Percentiles rank a stretch among this genome's conserved stretches.
Evolutionary conservation across 2,797 vertebrate genomes (phyloP).

Genomic region (Lepus townsendii): DNA sequence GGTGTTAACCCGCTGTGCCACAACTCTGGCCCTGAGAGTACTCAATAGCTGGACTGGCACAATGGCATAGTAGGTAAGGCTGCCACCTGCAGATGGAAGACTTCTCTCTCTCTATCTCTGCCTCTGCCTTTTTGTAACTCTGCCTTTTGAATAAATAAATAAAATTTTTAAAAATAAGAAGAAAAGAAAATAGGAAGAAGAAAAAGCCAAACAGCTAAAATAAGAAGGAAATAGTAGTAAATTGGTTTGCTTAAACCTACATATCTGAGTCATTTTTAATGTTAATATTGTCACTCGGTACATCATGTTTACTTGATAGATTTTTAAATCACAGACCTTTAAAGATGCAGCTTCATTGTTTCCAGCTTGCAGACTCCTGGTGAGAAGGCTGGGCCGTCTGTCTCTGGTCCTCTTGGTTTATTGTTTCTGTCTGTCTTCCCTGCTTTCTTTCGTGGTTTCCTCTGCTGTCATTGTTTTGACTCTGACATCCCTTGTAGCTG

Average conservation of each 20-base stretch:
- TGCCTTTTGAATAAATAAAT: neutral
- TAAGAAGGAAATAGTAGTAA: neutral
- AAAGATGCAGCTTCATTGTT: conserved; percentile 3
- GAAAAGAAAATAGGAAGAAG: neutral
- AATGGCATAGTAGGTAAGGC: too few relatives aligned
- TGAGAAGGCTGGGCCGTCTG: neutral
- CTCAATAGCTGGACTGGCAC: too few relatives aligned
- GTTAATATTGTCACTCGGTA: neutral
- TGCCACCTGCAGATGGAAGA: too few relatives aligned
- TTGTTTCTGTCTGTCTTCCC: neutral
- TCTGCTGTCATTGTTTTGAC: neutral
- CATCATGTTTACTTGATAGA: conserved; percentile 33
- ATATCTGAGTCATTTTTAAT: too few relatives aligned
- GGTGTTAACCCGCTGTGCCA: too few relatives aligned
- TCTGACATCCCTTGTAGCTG: neutral
- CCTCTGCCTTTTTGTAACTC: too few relatives aligned
- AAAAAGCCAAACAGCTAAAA: neutral
- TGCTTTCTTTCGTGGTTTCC: neutral
- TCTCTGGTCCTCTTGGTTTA: neutral
- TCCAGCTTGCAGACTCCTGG: neutral
- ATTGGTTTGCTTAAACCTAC: neutral
- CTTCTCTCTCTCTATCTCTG: too few relatives aligned
- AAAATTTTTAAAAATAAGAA: neutral
- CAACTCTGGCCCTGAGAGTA: too few relatives aligned
- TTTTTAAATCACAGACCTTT: neutral